Percentiles rank a stretch among this genome's conserved stretches.
Conservation (phyloP, 2,797 vertebrate species). For the Trachurus trachurus region DNA sequence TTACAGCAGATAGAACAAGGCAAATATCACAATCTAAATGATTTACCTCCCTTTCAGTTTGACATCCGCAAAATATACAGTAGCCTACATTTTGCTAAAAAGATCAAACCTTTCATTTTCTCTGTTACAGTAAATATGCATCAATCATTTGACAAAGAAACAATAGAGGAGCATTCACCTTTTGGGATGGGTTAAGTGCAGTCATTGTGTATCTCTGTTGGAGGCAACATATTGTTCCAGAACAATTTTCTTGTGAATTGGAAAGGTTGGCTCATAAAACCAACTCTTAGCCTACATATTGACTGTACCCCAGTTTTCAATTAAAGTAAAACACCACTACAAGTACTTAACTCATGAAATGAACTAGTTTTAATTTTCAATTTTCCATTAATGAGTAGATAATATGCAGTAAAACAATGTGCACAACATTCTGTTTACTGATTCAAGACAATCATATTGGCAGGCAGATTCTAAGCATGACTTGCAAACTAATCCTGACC, state of each 20-base stretch:
- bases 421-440: not conserved
- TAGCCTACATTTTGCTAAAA: not conserved
- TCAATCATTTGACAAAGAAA: not conserved
- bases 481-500: conserved; percentile 9
- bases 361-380: not conserved
- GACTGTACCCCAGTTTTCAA: not conserved
- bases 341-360: not conserved
- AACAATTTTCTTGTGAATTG: not conserved
- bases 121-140: not conserved
- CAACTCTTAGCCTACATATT: not conserved
- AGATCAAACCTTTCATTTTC: not conserved
- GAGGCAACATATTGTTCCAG: not conserved
- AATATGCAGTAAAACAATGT: not conserved
- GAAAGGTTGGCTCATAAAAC: not conserved
- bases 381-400: not conserved
- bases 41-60: not conserved
- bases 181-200: not conserved
- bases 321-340: not conserved
- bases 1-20: not conserved
- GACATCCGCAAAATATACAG: not conserved
- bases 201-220: not conserved
- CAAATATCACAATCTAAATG: not conserved
- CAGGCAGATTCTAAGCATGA: not conserved
- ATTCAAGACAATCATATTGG: not conserved
- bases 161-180: not conserved